Evolutionary conservation across 1,140 invertebrate species (phyloP).

Genomic region (Tetramorium simillimum): DNA sequence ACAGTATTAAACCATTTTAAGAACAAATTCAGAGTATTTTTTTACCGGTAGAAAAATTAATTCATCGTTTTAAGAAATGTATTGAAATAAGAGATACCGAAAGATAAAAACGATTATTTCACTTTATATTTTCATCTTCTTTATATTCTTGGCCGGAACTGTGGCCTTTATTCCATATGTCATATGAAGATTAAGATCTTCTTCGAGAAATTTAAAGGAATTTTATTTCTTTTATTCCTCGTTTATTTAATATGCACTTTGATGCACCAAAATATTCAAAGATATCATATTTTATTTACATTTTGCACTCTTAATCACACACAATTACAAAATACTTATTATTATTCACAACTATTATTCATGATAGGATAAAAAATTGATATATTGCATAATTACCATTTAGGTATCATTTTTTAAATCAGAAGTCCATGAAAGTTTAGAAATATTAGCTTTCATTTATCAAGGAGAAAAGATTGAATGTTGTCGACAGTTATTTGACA

Average conservation of each 20-base stretch:
- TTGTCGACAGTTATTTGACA: no score
- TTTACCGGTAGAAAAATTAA: background rate
- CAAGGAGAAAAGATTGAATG: background rate
- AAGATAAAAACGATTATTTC: no score
- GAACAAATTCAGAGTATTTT: no score
- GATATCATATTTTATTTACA: background rate
- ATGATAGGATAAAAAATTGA: background rate
- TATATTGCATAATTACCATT: background rate
- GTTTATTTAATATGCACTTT: background rate
- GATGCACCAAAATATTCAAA: background rate
- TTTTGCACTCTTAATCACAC: background rate
- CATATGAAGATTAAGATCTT: background rate
- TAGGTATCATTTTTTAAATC: background rate
- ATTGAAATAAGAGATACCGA: no score
- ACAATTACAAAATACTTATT: background rate
- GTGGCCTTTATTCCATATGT: background rate
- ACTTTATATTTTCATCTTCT: no score
- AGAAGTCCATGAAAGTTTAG: background rate
- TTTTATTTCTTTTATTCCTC: background rate
- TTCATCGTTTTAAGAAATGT: background rate
- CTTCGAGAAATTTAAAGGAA: background rate
- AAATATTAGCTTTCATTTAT: background rate
- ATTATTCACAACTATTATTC: background rate
- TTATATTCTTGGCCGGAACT: background rate
- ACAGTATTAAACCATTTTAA: no score